Percentiles rank a stretch among this genome's conserved stretches.
Conservation (phyloP, 2,888 invertebrate species). For the Neoitamus cyanurus region DNA sequence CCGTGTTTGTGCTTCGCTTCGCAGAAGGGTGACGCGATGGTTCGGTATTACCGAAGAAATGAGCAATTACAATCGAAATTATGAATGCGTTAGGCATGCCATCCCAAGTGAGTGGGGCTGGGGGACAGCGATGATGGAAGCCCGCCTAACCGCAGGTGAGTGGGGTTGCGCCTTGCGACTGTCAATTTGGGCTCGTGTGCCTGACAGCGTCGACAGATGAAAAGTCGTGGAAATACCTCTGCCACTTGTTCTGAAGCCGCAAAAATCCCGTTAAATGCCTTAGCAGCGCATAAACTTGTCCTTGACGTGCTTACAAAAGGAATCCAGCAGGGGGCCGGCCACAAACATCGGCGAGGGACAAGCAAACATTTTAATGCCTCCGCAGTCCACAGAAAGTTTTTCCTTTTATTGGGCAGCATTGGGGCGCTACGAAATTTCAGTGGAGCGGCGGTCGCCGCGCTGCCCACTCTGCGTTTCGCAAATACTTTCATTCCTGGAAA, state of each 20-base stretch:
- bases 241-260: background rate
- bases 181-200: background rate
- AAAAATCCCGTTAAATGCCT: constrained; percentile 40
- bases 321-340: background rate
- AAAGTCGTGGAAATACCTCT: constrained; percentile 26
- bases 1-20: background rate
- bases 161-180: background rate
- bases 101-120: background rate
- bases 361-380: constrained; percentile 41
- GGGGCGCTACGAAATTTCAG: background rate
- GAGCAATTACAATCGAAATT: constrained; percentile 38
- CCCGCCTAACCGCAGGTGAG: background rate
- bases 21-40: background rate
- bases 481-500: constrained; percentile 34
- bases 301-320: constrained; percentile 9
- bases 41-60: constrained; percentile 12
- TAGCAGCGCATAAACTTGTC: constrained; percentile 39
- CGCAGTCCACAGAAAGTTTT: constrained; percentile 31
- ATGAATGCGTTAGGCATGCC: constrained; percentile 20
- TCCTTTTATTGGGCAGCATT: constrained; percentile 30
- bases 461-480: constrained; percentile 7
- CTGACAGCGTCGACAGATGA: constrained; percentile 23
- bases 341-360: constrained; percentile 32
- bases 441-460: background rate
- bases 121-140: background rate